Conservation (phyloP, 2,797 vertebrate genomes). For the Lemur catta region DNA sequence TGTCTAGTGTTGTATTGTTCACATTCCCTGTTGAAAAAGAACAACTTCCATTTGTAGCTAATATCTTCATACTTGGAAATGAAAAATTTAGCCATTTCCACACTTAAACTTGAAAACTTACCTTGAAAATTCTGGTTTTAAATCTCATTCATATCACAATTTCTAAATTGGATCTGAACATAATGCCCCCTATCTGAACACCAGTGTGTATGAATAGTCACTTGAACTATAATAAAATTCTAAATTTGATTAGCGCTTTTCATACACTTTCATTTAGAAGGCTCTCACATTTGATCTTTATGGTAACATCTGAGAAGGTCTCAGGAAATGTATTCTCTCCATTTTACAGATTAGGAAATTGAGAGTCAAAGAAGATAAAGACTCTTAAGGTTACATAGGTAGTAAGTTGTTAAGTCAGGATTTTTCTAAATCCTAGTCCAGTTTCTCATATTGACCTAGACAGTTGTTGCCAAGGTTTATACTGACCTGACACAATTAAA, state of each 20-base stretch:
- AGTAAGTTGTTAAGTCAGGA: not conserved
- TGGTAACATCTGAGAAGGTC: not conserved
- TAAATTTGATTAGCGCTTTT: not conserved
- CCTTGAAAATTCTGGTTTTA: slow-evolving; percentile 9
- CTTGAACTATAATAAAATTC: not conserved
- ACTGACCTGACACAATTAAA: slow-evolving; percentile 92
- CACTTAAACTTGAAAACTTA: not conserved
- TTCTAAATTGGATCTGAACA: not conserved
- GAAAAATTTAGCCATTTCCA: slow-evolving; percentile 24
- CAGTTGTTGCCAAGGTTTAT: not conserved
- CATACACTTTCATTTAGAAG: not conserved
- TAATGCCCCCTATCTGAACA: not conserved
- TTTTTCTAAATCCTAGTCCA: not conserved
- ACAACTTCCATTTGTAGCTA: not conserved
- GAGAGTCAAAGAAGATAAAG: not conserved
- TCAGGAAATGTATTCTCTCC: not conserved
- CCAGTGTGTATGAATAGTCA: not conserved
- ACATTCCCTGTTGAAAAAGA: not conserved
- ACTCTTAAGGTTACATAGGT: not conserved
- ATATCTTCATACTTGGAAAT: not conserved
- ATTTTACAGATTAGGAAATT: slow-evolving; percentile 5
- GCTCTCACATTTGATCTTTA: not conserved
- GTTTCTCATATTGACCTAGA: not conserved
- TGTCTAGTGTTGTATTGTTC: not conserved
- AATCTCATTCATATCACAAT: not conserved